Evolutionary conservation across 2,797 vertebrate species (phyloP).

Genomic region (Siniperca undulata): DNA sequence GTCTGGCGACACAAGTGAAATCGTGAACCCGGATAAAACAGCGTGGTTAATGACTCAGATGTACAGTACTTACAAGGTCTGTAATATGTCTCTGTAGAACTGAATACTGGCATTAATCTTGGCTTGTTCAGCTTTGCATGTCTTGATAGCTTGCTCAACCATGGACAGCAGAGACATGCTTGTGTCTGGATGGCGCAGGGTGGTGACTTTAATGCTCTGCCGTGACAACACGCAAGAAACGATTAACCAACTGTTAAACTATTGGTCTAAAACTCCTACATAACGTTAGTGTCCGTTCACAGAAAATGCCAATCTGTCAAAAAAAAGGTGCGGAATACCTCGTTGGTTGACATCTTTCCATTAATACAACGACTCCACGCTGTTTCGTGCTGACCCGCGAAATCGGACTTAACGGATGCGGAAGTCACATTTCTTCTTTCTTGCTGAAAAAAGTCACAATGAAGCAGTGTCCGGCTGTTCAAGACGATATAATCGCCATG

Average conservation of each 20-base stretch:
- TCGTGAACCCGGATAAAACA: neutral
- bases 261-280: neutral
- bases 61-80: conserved; percentile 76
- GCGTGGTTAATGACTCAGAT: accelerated
- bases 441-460: accelerated
- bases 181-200: neutral
- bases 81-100: conserved; percentile 72
- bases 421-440: conserved; percentile 57
- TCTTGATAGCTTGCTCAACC: conserved; percentile 68
- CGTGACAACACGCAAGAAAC: neutral
- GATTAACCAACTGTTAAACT: neutral
- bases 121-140: conserved; percentile 77
- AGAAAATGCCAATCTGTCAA: accelerated
- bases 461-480: neutral
- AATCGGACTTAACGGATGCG: conserved; percentile 58
- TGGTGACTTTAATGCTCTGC: neutral
- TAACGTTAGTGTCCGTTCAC: accelerated
- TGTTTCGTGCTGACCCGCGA: conserved; percentile 48
- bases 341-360: neutral
- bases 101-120: conserved; percentile 69
- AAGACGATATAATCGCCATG: accelerated
- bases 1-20: neutral
- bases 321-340: neutral
- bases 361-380: neutral
- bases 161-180: conserved; percentile 75